Percentiles rank a stretch among this genome's conserved stretches.
Conservation (phyloP, 2,797 vertebrate species). For the Hemitrygon akajei region DNA sequence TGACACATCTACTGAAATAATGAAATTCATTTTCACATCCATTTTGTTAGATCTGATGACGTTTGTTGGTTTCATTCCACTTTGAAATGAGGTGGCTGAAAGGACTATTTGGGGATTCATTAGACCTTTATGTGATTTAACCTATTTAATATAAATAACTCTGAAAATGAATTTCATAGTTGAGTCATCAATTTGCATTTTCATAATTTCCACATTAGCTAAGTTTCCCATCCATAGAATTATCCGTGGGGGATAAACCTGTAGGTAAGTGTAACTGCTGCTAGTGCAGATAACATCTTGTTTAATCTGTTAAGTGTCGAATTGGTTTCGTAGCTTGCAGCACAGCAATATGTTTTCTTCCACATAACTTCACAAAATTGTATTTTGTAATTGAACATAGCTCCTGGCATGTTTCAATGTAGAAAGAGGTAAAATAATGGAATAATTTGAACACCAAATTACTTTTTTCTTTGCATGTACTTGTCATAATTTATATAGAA, state of each 20-base stretch:
- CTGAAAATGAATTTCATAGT: constrained; percentile 11
- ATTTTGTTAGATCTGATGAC: not conserved
- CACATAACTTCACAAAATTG: constrained; percentile 18
- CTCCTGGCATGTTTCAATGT: constrained; percentile 22
- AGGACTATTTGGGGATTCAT: constrained; percentile 19
- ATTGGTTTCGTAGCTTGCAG: constrained; percentile 37
- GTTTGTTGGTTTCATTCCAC: not conserved
- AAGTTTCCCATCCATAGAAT: constrained; percentile 9
- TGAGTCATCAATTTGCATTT: constrained; percentile 31
- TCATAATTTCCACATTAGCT: constrained; percentile 31
- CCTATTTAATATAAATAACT: constrained; percentile 36
- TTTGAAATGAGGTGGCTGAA: constrained; percentile 4
- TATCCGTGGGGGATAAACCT: not conserved
- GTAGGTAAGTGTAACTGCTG: constrained; percentile 9
- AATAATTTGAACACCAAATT: constrained; percentile 36
- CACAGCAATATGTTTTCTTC: constrained; percentile 14
- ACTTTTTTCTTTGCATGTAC: constrained; percentile 3
- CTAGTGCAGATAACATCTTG: constrained; percentile 16
- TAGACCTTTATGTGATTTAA: constrained; percentile 11
- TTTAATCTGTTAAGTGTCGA: constrained; percentile 27
- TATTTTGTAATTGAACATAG: constrained; percentile 20
- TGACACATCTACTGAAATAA: not conserved
- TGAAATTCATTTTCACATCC: constrained; percentile 13
- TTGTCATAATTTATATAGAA: not conserved
- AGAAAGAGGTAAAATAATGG: constrained; percentile 20